Evolutionary conservation across 2,113 vertebrate species (phyloP).

Genomic region (Sclerurus mexicanus): DNA sequence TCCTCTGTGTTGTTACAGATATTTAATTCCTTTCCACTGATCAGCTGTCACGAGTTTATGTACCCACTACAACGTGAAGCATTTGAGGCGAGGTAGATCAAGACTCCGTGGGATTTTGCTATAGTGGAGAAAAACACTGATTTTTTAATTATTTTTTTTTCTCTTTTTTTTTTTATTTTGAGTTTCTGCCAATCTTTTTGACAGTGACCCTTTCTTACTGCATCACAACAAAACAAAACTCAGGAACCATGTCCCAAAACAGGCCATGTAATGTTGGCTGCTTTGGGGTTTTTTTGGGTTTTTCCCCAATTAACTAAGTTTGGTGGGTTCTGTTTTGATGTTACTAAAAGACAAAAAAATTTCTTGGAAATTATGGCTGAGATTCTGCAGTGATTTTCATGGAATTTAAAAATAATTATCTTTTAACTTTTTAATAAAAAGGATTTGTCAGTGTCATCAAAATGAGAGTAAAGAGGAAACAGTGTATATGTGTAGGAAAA

Average conservation of each 20-base stretch:
- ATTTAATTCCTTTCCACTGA: background rate
- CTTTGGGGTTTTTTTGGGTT: background rate
- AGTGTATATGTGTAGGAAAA: too few species aligned
- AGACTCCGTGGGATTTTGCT: background rate
- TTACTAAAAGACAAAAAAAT: background rate
- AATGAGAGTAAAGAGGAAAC: background rate
- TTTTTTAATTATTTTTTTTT: background rate
- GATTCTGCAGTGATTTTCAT: background rate
- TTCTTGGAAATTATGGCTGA: background rate
- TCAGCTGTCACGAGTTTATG: background rate
- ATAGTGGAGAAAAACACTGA: background rate
- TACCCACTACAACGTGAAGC: background rate
- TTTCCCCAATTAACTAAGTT: background rate
- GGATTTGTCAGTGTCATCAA: background rate
- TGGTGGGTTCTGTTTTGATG: background rate
- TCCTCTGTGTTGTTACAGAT: background rate
- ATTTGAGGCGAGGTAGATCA: background rate
- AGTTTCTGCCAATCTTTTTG: background rate
- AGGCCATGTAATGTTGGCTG: background rate
- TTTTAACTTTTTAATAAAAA: background rate
- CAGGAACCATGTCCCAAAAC: background rate
- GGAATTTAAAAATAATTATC: background rate
- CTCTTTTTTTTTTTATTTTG: background rate
- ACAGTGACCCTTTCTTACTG: background rate
- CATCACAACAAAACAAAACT: rapidly evolving